phyloP scores from a whole-genome alignment of 2,797 vertebrate species.

The Tauraco hartlaubi region DNA sequence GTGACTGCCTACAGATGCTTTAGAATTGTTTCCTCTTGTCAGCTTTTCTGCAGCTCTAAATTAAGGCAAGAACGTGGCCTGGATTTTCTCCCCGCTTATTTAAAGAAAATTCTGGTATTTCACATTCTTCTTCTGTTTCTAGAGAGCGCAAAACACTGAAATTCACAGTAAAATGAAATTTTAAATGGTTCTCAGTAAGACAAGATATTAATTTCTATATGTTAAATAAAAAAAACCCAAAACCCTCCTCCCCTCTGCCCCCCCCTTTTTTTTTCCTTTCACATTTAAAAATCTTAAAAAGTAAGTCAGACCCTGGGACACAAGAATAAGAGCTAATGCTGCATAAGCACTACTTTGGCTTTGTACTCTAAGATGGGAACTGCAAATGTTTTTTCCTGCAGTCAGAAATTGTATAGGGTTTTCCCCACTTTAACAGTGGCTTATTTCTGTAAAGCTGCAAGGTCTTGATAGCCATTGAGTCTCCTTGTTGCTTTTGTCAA shows the following conservation, averaged over 20 bases:
- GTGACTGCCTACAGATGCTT: background rate
- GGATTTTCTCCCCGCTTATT: background rate
- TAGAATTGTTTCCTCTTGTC: background rate
- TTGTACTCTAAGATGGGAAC: background rate
- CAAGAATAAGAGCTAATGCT: background rate
- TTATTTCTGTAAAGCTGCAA: background rate
- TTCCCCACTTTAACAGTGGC: rapidly evolving
- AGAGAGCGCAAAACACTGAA: background rate
- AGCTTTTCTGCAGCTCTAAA: background rate
- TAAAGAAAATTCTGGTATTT: background rate
- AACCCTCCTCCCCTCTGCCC: no score
- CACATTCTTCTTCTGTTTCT: background rate
- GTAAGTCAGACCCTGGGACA: background rate
- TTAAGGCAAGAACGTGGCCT: background rate
- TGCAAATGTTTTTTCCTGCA: background rate
- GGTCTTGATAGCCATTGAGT: background rate
- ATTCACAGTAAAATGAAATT: background rate
- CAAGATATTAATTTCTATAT: background rate
- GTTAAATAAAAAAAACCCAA: background rate
- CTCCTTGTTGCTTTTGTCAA: background rate
- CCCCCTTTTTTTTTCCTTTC: background rate
- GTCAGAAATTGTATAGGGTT: background rate
- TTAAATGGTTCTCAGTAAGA: background rate
- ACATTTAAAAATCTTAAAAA: background rate
- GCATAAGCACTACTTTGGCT: background rate